These are phyloP conservation scores for Candoia aspera DNA, from an alignment of 2,113 vertebrate genomes.

Conservation along the genomic window DNA sequence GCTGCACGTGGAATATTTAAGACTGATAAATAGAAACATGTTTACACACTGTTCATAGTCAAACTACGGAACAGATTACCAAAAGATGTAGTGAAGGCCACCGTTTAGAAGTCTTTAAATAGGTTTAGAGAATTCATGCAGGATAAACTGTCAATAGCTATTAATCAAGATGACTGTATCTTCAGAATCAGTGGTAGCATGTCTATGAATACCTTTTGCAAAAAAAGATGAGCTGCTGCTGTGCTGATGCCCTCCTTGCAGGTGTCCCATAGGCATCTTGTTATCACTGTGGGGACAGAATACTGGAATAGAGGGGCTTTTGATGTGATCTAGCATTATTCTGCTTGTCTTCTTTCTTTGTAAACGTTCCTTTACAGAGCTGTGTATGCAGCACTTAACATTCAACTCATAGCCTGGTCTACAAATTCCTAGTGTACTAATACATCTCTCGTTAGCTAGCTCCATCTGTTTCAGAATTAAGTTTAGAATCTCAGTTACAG, in stretches of 20 bases:
- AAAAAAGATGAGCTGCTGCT: too few species aligned
- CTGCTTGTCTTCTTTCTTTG: neutral
- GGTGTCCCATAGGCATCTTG: too few species aligned
- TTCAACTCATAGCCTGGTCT: slow-evolving; percentile 25
- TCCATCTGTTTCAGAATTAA: slow-evolving; percentile 15
- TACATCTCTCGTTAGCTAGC: slow-evolving; percentile 2
- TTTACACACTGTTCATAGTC: neutral
- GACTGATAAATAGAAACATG: too few species aligned
- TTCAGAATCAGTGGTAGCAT: too few species aligned
- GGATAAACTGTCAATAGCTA: too few species aligned
- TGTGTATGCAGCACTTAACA: neutral
- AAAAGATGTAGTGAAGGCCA: neutral
- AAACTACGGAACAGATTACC: neutral
- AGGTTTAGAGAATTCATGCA: neutral
- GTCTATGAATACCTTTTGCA: too few species aligned
- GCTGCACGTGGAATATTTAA: too few species aligned
- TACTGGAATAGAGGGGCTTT: neutral
- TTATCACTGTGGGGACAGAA: too few species aligned
- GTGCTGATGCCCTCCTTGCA: too few species aligned
- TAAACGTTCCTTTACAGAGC: neutral
- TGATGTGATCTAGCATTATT: neutral
- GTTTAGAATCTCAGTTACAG: neutral
- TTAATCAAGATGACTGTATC: too few species aligned
- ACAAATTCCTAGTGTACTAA: slow-evolving; percentile 6
- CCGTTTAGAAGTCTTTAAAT: neutral